Evolutionary conservation across 2,888 invertebrate genomes (phyloP).

Genomic region (Pristionchus japonicus): DNA sequence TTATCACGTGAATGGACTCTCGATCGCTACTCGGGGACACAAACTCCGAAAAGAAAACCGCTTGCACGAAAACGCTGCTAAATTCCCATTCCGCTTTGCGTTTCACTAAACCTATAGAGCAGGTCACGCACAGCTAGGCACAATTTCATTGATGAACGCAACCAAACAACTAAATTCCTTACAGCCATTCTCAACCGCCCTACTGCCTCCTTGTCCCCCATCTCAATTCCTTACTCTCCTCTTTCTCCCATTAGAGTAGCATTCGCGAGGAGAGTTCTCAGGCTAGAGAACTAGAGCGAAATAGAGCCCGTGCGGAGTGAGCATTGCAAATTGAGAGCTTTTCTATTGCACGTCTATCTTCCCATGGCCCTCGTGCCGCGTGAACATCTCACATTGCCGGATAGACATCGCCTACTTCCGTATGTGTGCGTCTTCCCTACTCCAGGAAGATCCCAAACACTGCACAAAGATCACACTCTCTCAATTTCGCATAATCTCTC

Average conservation of each 20-base stretch:
- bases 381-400: neutral
- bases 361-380: neutral
- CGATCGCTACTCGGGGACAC: neutral
- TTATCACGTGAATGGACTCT: neutral
- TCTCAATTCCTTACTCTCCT: neutral
- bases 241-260: slow-evolving; percentile 25
- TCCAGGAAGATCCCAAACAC: neutral
- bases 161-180: neutral
- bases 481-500: too few relatives aligned
- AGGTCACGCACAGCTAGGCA: too few relatives aligned
- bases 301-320: neutral
- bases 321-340: slow-evolving; percentile 1
- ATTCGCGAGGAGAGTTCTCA: neutral
- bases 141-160: too few relatives aligned
- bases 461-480: neutral
- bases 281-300: neutral
- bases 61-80: neutral
- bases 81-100: neutral
- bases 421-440: neutral
- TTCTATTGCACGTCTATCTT: neutral
- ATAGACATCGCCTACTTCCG: neutral
- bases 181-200: neutral
- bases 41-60: neutral
- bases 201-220: neutral
- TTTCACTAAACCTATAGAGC: neutral